These are phyloP conservation scores for Fragum sueziense DNA, from an alignment of 2,888 invertebrate genomes.

Conservation along the genomic window DNA sequence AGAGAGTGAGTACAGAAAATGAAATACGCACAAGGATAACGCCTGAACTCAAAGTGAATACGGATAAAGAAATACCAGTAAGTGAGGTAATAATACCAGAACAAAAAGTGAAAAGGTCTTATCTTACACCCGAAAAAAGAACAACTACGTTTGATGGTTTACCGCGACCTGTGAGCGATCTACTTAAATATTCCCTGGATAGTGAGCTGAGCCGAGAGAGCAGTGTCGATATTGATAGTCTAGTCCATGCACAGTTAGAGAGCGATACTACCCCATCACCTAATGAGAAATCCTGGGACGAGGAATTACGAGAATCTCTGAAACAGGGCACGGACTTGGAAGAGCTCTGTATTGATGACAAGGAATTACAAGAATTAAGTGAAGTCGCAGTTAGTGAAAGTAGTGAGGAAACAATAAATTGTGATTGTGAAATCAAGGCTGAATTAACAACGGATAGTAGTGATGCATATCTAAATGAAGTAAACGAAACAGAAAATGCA, in stretches of 20 bases:
- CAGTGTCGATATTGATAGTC: slow-evolving; percentile 1
- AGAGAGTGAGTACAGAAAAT: no score
- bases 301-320: slow-evolving; percentile 29
- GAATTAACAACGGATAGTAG: background rate
- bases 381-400: background rate
- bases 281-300: slow-evolving; percentile 36
- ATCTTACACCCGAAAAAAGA: background rate
- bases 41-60: no score
- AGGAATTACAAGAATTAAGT: background rate
- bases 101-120: background rate
- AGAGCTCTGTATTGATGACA: background rate
- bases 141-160: background rate
- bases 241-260: slow-evolving; percentile 16
- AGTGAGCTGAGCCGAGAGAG: slow-evolving; percentile 1
- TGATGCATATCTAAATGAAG: background rate
- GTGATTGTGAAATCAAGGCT: no score
- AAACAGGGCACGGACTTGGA: background rate
- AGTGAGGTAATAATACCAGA: background rate
- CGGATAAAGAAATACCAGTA: background rate
- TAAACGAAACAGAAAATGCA: background rate
- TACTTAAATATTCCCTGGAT: background rate
- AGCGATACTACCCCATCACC: background rate
- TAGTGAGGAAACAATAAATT: background rate
- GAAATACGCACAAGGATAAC: no score
- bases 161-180: background rate